Base-by-base conservation (phyloP, 2,113 vertebrate species). In the Mastomys natalensis region DNA sequence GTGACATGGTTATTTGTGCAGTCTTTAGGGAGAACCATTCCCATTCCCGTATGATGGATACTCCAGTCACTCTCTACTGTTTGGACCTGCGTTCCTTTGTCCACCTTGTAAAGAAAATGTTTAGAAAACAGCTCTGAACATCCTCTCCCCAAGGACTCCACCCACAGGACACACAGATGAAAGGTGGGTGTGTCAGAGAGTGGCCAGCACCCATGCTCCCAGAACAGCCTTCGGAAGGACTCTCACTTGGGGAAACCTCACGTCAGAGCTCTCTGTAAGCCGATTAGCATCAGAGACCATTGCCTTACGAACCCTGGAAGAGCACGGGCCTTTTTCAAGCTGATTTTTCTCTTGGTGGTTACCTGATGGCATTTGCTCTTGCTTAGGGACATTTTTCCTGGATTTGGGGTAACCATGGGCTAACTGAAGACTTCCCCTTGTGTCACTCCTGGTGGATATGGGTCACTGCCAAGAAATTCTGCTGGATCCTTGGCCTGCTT, bases 71-170 rank as follows among this genome's bases (percentile, higher is more conserved):
- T 95, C 97, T 96, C 0, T 58, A 16, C 22, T 55, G 55, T 89
- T 77, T 37, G 76, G 84, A 40, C 40, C n/a, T 74, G 1, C n/a
- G 7, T 89, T 90, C 62, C 89, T 91, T 60, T 95, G 60, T 92
- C 68, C 92, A 89, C 19, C 5, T 89, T 94, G 26, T 74, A 91
- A 94, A 97, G 97, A 89, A 93, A 96, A 87, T 92, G 34, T 87
- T 66, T 66, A 84, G 94, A 51, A 77, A 93, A 89, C 0, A 4
- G 77, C 31, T 55, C 21, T 11, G 66, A 31, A 43, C 17, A 2
- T 5, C 16, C 48, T 19, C 62, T 64, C 43, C 51, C 87, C 60
- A 43, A 8, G 76, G 80, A 37, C 19, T 87, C 43, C 12, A 17
- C 11, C 2, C 29, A 24, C 15, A 29, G 13, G 1, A n/a, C 43